Evolutionary conservation across 1,140 invertebrate genomes (phyloP).

Genomic region (Bombus cullumanus): DNA sequence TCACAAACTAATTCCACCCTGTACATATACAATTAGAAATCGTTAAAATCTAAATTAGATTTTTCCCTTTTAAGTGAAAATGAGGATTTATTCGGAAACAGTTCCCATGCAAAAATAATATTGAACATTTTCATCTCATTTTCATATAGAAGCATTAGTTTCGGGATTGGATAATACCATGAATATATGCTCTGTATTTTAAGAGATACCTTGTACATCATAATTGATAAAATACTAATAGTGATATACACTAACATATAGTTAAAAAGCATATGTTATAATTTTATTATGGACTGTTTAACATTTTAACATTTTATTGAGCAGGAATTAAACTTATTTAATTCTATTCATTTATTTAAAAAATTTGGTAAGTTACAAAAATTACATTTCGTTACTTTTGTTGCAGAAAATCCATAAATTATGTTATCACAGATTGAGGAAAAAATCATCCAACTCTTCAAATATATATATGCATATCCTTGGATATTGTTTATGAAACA

Average conservation of each 20-base stretch:
- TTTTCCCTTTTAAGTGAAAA: no score
- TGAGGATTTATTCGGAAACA: no score
- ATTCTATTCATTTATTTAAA: conserved; percentile 39
- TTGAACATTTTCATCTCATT: no score
- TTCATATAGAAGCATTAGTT: not conserved
- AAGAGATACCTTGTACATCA: not conserved
- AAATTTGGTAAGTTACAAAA: conserved; percentile 35
- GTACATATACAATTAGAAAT: no score
- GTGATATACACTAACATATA: not conserved
- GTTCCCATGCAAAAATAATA: no score
- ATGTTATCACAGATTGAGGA: conserved; percentile 58
- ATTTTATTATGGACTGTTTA: conserved; percentile 4
- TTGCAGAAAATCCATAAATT: conserved; percentile 66
- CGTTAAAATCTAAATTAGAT: no score
- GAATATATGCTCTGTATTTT: not conserved
- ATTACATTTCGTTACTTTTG: conserved; percentile 51
- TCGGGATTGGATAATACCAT: not conserved
- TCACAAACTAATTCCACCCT: no score
- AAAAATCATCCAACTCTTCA: conserved; percentile 45
- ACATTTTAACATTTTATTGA: conserved; percentile 3
- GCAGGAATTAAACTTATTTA: not conserved
- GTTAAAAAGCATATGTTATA: not conserved
- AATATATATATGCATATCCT: conserved; percentile 1
- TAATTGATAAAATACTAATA: not conserved
- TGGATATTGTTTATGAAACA: not conserved